Conservation (phyloP, 2,888 invertebrate species). For the Chaitophorus viminalis region DNA sequence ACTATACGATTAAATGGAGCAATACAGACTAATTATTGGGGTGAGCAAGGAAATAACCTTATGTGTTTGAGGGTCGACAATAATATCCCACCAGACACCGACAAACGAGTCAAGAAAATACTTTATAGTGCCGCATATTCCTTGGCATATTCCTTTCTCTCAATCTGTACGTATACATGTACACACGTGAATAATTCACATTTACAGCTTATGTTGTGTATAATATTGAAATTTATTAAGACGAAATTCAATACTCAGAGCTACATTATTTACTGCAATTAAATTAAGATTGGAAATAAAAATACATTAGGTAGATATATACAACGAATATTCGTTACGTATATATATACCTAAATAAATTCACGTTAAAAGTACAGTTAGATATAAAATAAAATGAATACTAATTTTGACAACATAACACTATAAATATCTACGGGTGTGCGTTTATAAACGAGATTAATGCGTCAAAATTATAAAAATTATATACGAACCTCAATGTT, state of each 20-base stretch:
- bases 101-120: background rate
- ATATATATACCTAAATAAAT: background rate
- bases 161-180: background rate
- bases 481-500: slow-evolving; percentile 24
- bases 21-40: background rate
- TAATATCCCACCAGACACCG: background rate
- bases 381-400: background rate
- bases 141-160: background rate
- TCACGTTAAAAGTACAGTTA: background rate
- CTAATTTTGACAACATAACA: background rate
- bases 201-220: background rate
- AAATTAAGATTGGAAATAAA: background rate
- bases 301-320: background rate
- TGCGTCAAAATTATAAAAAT: background rate
- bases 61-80: background rate
- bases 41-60: slow-evolving; percentile 3
- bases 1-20: background rate
- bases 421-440: background rate
- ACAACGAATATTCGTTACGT: background rate
- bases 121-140: too few species aligned
- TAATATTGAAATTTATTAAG: background rate
- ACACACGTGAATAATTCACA: too few species aligned
- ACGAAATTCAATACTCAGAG: background rate
- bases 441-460: background rate
- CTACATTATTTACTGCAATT: background rate